phyloP scores from a whole-genome alignment of 1,140 invertebrate genomes.

The Magallana ariakensis region DNA sequence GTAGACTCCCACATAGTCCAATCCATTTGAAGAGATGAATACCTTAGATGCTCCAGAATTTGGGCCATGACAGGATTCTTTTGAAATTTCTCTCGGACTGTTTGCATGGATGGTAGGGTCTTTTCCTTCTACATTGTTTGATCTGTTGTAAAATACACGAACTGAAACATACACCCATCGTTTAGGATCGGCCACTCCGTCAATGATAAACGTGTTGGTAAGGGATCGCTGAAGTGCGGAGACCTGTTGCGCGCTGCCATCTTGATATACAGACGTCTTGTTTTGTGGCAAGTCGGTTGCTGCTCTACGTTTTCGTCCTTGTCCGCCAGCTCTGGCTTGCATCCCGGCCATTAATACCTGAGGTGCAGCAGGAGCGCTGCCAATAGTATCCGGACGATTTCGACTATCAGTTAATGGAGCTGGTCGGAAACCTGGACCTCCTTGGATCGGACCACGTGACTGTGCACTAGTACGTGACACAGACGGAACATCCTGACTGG shows the following conservation, averaged over 20 bases:
- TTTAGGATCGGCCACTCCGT: conserved; percentile 45
- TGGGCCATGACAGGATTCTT: background rate
- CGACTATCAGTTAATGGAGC: conserved; percentile 14
- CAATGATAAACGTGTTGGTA: conserved; percentile 48
- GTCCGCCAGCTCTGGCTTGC: background rate
- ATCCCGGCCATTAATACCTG: background rate
- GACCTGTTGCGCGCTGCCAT: background rate
- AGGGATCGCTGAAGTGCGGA: background rate
- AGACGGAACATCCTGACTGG: background rate
- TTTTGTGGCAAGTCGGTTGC: background rate
- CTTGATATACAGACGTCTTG: background rate
- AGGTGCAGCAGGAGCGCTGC: background rate
- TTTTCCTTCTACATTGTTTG: background rate
- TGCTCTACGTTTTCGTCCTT: background rate
- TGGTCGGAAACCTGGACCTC: background rate
- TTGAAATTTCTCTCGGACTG: background rate
- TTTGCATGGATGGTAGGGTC: conserved; percentile 9
- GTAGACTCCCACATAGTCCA: conserved; percentile 48
- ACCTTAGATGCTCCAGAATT: conserved; percentile 37
- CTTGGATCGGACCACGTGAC: background rate
- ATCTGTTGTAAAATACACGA: conserved; percentile 25
- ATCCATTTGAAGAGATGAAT: conserved; percentile 38
- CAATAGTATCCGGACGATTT: conserved; percentile 21
- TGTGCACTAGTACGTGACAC: background rate
- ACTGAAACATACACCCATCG: conserved; percentile 50